A percentile compares a stretch with the other conserved stretches of the same genome.
Conservation (phyloP, 2,888 invertebrate species). For the Parnassius smintheus region DNA sequence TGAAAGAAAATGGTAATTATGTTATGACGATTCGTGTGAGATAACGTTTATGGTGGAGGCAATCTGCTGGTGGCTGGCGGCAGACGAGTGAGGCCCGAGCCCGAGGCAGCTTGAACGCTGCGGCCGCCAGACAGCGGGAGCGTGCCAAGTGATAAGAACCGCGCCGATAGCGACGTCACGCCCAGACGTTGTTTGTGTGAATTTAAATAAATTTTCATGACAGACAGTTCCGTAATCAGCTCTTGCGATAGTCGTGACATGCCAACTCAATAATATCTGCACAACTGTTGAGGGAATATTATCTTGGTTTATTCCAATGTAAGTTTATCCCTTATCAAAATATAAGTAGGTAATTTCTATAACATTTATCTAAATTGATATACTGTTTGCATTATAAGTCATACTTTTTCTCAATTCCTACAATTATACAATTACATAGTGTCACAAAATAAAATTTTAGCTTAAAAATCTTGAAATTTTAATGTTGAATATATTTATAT, state of each 20-base stretch:
- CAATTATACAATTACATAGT: no score
- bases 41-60: constrained; percentile 59
- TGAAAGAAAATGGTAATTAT: constrained; percentile 8
- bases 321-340: constrained; percentile 14
- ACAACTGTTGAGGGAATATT: constrained; percentile 31
- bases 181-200: constrained; percentile 82
- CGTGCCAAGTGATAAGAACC: constrained; percentile 81
- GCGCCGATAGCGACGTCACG: constrained; percentile 80
- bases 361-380: background rate
- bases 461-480: no score
- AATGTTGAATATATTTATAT: no score
- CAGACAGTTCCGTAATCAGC: constrained; percentile 81
- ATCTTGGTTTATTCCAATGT: constrained; percentile 18
- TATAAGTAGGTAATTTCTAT: constrained; percentile 3
- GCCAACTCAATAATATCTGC: constrained; percentile 59
- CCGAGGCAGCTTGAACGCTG: constrained; percentile 57
- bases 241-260: constrained; percentile 70
- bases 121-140: constrained; percentile 73
- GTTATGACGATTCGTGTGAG: constrained; percentile 35
- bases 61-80: constrained; percentile 34
- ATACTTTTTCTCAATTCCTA: no score
- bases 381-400: background rate
- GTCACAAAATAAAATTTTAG: no score
- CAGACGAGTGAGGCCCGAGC: constrained; percentile 62
- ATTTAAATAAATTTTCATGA: constrained; percentile 81